Percentiles rank a stretch among this genome's conserved stretches.
Evolutionary conservation across 2,113 vertebrate genomes (phyloP).

Genomic region (Aleadryas rufinucha): DNA sequence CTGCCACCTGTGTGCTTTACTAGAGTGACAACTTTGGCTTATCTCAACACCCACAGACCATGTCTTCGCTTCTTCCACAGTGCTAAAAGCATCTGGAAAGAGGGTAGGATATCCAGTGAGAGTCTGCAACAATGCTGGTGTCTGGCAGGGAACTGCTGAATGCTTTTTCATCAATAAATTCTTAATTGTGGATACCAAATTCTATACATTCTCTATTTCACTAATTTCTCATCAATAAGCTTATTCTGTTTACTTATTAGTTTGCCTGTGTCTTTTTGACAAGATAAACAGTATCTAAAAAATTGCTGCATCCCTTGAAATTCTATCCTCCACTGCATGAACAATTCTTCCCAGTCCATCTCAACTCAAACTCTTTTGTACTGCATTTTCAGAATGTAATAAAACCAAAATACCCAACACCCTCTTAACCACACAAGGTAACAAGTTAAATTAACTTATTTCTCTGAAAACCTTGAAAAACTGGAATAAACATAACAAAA

Average conservation of each 20-base stretch:
- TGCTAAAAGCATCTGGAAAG: not conserved
- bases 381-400: not conserved
- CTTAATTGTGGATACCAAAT: not conserved
- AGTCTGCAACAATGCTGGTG: not conserved
- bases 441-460: not conserved
- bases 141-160: not conserved
- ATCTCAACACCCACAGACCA: not conserved
- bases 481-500: not conserved
- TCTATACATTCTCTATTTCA: not conserved
- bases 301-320: not conserved
- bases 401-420: fast-evolving
- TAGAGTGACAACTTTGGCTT: not conserved
- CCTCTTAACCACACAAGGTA: not conserved
- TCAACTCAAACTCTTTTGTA: not conserved
- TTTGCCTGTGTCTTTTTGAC: not conserved
- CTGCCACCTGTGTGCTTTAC: not conserved
- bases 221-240: not conserved
- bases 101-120: not conserved
- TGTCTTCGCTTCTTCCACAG: not conserved
- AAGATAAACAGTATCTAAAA: not conserved
- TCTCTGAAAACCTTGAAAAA: not conserved
- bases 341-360: not conserved
- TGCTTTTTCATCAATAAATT: not conserved
- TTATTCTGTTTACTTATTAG: not conserved
- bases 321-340: not conserved